Evolutionary conservation across 37 sponge, comb jelly and placozoan genomes (phyloP), one percentile per base, ranked within the genome.

Genomic region (Petrosia ficiformis): DNA sequence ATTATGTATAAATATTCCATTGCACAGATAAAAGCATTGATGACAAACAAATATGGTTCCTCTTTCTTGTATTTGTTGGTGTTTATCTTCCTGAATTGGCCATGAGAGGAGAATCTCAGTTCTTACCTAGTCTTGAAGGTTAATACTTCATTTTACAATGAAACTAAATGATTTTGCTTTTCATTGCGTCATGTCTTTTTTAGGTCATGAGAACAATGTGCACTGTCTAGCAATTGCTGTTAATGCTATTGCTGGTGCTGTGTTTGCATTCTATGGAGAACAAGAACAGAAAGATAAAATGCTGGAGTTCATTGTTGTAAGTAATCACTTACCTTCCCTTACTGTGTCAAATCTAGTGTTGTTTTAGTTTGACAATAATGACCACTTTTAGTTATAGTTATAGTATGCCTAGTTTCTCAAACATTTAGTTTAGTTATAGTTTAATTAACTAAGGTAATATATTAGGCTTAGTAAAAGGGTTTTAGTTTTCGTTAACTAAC

Each of bases 161-260:
- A 35, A 11, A 22, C 19, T 22, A 1, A 39, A 36, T 4, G 25
- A 24, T 67, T 65, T 36, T 39, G 63, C 28, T 5, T 61, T 61
- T 6, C 6, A n/a, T 61, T 26, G 28, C 28, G 25, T 61, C 6
- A 16, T 48, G 54, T 48, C 41, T 48, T 14, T 14, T 48, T 48
- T 44, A 86, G 89, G 83, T 2, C 90, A 93, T 75, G 87, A 89
- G 68, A 94, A 94, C 80, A 94, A 94, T 73, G 92, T 89, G 31
- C 96, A 95, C 80, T 92, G 92, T 48, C 74, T 95, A n/a, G 83
- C 93, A 1, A 82, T 82, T 40, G 93, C 96, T 39, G 79, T 95
- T 52, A 92, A 92, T 42, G 54, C 80, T 26, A 66, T 95, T 57
- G 83, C 89, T 38, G 89, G 89, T 0, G 75, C 90, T 6, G 71